These are phyloP conservation scores for Dusona sp. DNA, from an alignment of 2,888 invertebrate genomes.

Conservation along the genomic window DNA sequence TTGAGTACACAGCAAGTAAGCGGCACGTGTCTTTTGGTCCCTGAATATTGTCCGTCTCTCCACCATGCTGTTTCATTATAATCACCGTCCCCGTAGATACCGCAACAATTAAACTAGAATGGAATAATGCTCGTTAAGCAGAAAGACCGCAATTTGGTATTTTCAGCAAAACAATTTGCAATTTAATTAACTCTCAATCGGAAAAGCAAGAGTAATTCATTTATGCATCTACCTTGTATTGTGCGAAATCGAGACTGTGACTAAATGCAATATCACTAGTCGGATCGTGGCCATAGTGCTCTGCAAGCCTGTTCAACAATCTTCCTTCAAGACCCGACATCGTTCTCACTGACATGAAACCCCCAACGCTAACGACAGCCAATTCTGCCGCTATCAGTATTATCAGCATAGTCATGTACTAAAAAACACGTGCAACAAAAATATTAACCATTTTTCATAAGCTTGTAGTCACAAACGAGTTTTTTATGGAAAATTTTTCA, in stretches of 20 bases:
- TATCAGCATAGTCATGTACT: constrained; percentile 85
- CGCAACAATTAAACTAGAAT: constrained; percentile 85
- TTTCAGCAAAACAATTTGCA: background rate
- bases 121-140: constrained; percentile 54
- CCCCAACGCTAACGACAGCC: constrained; percentile 81
- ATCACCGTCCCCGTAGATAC: constrained; percentile 83
- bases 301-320: constrained; percentile 79
- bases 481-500: background rate
- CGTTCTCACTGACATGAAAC: constrained; percentile 83
- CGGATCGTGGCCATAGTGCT: constrained; percentile 82
- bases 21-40: constrained; percentile 80
- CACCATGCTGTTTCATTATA: constrained; percentile 84
- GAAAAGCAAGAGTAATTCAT: background rate
- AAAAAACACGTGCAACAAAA: constrained; percentile 20
- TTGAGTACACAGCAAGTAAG: constrained; percentile 83
- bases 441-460: constrained; percentile 60
- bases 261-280: constrained; percentile 83
- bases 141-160: background rate
- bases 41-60: constrained; percentile 81
- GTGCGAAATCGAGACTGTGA: constrained; percentile 85
- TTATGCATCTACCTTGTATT: constrained; percentile 82
- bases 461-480: background rate
- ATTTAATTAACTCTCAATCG: background rate
- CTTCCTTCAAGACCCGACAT: constrained; percentile 82
- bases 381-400: constrained; percentile 84